phyloP scores from a whole-genome alignment of 1,140 invertebrate species.

The Lordiphosa stackelbergi region DNA sequence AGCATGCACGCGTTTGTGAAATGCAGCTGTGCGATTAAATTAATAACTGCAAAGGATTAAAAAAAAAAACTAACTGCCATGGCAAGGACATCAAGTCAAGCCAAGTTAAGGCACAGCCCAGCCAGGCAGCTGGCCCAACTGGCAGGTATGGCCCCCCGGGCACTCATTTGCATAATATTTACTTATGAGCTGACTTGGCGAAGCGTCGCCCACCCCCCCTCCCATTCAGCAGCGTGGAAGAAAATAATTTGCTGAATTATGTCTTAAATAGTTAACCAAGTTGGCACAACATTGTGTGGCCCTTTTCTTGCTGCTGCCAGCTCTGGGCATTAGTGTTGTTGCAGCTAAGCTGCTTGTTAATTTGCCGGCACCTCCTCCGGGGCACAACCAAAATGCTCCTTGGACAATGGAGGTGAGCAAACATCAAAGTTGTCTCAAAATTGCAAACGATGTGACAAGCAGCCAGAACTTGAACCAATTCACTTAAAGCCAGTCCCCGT shows the following conservation, averaged over 20 bases:
- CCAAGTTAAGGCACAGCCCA: conserved; percentile 26
- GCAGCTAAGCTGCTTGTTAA: conserved; percentile 37
- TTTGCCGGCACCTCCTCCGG: conserved; percentile 18
- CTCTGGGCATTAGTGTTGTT: conserved; percentile 1
- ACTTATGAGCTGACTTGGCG: conserved; percentile 44
- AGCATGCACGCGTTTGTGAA: conserved; percentile 27
- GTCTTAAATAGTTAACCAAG: conserved; percentile 75
- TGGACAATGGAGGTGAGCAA: conserved; percentile 9
- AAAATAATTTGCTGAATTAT: conserved; percentile 75
- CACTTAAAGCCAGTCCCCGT: conserved; percentile 45
- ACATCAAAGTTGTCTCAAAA: conserved; percentile 34
- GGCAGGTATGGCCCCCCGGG: conserved; percentile 18
- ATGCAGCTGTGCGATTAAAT: conserved; percentile 73
- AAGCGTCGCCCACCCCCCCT: not conserved
- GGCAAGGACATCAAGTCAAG: conserved; percentile 54
- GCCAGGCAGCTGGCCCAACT: conserved; percentile 9
- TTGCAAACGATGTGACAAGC: conserved; percentile 45
- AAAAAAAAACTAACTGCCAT: conserved; percentile 55
- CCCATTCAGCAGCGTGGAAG: conserved; percentile 41
- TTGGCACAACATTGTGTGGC: conserved; percentile 59
- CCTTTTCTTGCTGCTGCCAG: conserved; percentile 23
- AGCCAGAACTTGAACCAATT: conserved; percentile 32
- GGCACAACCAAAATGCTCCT: conserved; percentile 11
- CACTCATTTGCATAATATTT: conserved; percentile 73
- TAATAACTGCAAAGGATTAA: conserved; percentile 74